Conservation (phyloP, 1,140 invertebrate species). For the Dreissena rostriformis region DNA sequence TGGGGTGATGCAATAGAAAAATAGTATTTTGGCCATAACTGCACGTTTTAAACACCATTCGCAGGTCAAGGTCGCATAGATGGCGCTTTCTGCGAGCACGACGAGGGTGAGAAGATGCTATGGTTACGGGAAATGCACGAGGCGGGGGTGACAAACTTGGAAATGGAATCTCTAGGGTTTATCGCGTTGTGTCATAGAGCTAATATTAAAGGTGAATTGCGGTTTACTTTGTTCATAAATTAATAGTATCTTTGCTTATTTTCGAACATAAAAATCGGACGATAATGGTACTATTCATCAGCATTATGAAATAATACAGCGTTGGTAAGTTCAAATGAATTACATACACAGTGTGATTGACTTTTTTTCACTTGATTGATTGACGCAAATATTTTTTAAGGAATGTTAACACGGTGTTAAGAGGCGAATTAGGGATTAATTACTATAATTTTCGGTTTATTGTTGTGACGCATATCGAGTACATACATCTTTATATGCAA, state of each 20-base stretch:
- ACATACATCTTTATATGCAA: neutral
- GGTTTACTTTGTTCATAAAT: neutral
- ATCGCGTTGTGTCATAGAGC: conserved; percentile 96
- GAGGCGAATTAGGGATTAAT: neutral
- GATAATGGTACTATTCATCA: neutral
- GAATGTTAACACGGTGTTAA: too few relatives aligned
- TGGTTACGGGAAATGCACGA: conserved; percentile 91
- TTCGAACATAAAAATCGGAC: neutral
- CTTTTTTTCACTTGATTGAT: too few relatives aligned
- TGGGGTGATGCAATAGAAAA: neutral
- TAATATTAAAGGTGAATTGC: conserved; percentile 87
- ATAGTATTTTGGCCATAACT: neutral
- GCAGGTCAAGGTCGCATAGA: conserved; percentile 93
- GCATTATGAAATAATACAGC: neutral
- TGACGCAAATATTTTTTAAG: too few relatives aligned
- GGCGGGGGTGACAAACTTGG: conserved; percentile 95
- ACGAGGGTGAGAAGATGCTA: conserved; percentile 93
- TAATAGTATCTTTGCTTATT: neutral
- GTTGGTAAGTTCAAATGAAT: neutral
- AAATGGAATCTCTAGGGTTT: conserved; percentile 98
- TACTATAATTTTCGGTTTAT: neutral
- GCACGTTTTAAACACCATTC: neutral
- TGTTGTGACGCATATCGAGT: neutral
- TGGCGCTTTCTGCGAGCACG: conserved; percentile 98
- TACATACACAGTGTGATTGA: too few relatives aligned